phyloP scores from a whole-genome alignment of 2,797 vertebrate species.

The Fundulus diaphanus region DNA sequence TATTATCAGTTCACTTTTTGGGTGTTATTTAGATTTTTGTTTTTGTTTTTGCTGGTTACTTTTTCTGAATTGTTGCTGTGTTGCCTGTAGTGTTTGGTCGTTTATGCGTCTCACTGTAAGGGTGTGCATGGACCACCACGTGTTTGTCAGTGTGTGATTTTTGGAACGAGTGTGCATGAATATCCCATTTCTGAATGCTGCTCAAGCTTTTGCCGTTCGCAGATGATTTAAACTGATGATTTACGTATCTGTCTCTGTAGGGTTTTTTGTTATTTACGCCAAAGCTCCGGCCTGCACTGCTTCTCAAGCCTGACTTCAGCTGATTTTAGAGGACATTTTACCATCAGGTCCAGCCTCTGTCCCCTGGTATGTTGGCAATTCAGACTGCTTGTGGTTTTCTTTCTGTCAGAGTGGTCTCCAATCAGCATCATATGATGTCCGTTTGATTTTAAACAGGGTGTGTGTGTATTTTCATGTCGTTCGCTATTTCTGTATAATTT shows the following conservation, averaged over 20 bases:
- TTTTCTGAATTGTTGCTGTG: constrained; percentile 47
- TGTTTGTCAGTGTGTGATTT: constrained; percentile 69
- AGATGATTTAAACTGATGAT: constrained; percentile 55
- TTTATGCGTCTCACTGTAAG: constrained; percentile 50
- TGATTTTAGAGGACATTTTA: constrained; percentile 74
- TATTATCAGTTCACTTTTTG: constrained; percentile 66
- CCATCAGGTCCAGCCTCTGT: constrained; percentile 59
- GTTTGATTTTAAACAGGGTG: constrained; percentile 2
- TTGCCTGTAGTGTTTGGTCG: constrained; percentile 62
- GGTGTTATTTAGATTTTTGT: constrained; percentile 62
- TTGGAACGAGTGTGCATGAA: constrained; percentile 53
- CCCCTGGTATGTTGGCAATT: constrained; percentile 75
- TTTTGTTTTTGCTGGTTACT: constrained; percentile 43
- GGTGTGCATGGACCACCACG: constrained; percentile 70
- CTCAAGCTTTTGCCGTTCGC: constrained; percentile 56
- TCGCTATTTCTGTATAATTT: constrained; percentile 25
- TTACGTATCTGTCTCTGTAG: constrained; percentile 70
- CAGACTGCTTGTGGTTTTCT: constrained; percentile 55
- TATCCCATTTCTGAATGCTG: constrained; percentile 43
- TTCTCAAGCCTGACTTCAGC: constrained; percentile 77
- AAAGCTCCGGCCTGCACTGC: constrained; percentile 74
- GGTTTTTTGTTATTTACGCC: constrained; percentile 54
- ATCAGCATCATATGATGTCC: constrained; percentile 13
- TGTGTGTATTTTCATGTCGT: constrained; percentile 13
- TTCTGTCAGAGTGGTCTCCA: constrained; percentile 29